These are phyloP conservation scores for Lysiphlebus fabarum DNA, from an alignment of 1,140 invertebrate genomes.

Conservation along the genomic window DNA sequence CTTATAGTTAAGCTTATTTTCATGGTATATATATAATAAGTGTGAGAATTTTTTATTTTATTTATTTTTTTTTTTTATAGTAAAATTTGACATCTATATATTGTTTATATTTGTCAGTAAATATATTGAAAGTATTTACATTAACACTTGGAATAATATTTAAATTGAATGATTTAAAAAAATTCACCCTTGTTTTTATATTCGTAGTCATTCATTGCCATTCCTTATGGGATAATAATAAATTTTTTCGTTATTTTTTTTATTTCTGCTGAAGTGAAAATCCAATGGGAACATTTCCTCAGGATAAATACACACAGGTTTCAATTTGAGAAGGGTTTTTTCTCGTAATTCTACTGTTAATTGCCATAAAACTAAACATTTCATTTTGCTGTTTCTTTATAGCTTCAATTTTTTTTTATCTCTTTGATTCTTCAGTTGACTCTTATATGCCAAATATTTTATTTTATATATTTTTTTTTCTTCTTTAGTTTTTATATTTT, in stretches of 20 bases:
- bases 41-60: slow-evolving; percentile 8
- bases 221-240: slow-evolving; percentile 27
- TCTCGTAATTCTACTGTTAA: slow-evolving; percentile 45
- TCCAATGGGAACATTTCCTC: slow-evolving; percentile 18
- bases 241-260: slow-evolving; percentile 14
- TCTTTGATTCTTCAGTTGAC: too few relatives aligned
- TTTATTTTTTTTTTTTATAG: too few relatives aligned
- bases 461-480: too few relatives aligned
- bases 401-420: too few relatives aligned
- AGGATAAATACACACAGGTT: slow-evolving; percentile 41
- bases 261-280: not conserved
- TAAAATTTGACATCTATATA: too few relatives aligned
- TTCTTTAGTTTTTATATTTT: too few relatives aligned
- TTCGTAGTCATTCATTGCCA: not conserved
- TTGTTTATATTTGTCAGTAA: not conserved
- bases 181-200: not conserved
- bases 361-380: slow-evolving; percentile 29
- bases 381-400: not conserved
- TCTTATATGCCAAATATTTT: too few relatives aligned
- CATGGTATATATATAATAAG: slow-evolving; percentile 15
- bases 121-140: too few relatives aligned
- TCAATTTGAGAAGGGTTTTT: slow-evolving; percentile 19
- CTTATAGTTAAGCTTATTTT: not conserved
- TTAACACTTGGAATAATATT: too few relatives aligned
- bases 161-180: not conserved